phyloP scores from a whole-genome alignment of 2,797 vertebrate species.

The Syndactyla subalaris region DNA sequence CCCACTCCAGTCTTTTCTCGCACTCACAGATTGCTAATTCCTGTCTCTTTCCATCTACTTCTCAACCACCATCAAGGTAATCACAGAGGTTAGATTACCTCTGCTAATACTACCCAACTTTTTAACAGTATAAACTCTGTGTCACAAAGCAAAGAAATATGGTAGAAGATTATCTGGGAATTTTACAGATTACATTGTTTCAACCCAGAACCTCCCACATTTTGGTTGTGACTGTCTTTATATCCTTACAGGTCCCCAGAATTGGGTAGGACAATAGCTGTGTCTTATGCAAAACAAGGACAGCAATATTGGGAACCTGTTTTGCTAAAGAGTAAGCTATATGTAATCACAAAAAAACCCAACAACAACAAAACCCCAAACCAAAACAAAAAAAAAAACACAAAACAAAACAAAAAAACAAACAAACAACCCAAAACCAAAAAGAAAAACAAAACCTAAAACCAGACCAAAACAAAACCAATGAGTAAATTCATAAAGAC shows the following conservation, averaged over 20 bases:
- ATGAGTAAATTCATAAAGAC: not conserved
- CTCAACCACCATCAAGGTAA: not conserved
- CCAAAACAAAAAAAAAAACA: not conserved
- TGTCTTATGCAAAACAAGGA: not conserved
- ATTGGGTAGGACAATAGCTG: not conserved
- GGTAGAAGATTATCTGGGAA: not conserved
- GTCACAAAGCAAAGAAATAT: not conserved
- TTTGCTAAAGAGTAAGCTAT: not conserved
- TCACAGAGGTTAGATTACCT: not conserved
- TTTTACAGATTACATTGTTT: not conserved
- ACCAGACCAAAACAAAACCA: not conserved
- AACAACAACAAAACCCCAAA: too few species aligned
- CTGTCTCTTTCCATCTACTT: not conserved
- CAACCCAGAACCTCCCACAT: not conserved
- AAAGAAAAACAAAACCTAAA: not conserved
- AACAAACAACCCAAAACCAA: too few species aligned
- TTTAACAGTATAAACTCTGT: rapidly evolving
- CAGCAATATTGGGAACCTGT: not conserved
- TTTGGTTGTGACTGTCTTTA: not conserved
- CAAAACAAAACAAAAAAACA: not conserved
- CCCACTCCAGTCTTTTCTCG: not conserved
- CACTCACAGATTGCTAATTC: not conserved
- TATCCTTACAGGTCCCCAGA: not conserved
- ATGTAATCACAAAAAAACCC: not conserved
- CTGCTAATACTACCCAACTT: not conserved